These are phyloP conservation scores for Aphidius ervi DNA, from an alignment of 1,140 invertebrate species.

Conservation along the genomic window DNA sequence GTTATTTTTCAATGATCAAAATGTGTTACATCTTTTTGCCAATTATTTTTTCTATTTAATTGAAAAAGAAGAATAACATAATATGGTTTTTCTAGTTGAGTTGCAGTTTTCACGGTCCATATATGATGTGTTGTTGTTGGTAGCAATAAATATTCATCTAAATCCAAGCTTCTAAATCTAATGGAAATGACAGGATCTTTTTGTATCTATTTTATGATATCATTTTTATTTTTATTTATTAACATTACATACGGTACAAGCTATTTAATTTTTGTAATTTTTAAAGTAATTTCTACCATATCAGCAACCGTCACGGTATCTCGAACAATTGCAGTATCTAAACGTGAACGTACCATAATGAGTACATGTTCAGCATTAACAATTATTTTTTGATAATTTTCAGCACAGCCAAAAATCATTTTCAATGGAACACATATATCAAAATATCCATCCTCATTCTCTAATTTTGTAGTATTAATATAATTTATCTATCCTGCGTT, in stretches of 20 bases:
- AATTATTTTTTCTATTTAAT: no score
- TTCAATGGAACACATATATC: slow-evolving; percentile 42
- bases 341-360: slow-evolving; percentile 40
- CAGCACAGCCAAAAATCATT: slow-evolving; percentile 45
- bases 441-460: slow-evolving; percentile 35
- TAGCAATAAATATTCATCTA: no score
- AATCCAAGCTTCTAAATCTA: no score
- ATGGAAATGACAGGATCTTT: no score
- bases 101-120: no score
- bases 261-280: slow-evolving; percentile 29
- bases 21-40: no score
- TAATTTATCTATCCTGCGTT: slow-evolving; percentile 38
- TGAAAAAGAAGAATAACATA: no score
- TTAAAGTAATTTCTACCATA: slow-evolving; percentile 12
- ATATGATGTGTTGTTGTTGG: no score
- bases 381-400: slow-evolving; percentile 50
- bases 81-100: no score
- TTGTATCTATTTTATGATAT: no score
- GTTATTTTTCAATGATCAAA: no score
- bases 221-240: no score
- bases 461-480: slow-evolving; percentile 20
- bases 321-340: slow-evolving; percentile 29
- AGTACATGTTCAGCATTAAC: slow-evolving; percentile 50
- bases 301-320: not conserved
- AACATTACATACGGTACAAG: slow-evolving; percentile 30